Evolutionary conservation across 2,797 vertebrate genomes (phyloP).

Genomic region (Trachurus trachurus): DNA sequence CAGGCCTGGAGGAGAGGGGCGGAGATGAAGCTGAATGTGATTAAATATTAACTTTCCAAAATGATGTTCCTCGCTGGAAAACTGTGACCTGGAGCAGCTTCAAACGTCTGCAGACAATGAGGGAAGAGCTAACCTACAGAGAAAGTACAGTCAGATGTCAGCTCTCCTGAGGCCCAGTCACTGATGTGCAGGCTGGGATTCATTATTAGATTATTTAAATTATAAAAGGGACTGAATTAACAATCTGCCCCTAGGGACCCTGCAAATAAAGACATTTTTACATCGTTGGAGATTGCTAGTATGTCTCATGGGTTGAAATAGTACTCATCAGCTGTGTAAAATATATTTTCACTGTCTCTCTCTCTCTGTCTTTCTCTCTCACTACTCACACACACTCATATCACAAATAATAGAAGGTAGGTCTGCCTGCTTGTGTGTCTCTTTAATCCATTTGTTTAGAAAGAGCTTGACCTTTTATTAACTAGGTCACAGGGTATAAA

Average conservation of each 20-base stretch:
- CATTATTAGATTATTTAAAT: constrained; percentile 63
- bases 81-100: constrained; percentile 33
- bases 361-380: background rate
- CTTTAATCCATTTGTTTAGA: constrained; percentile 27
- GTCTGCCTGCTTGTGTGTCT: constrained; percentile 9
- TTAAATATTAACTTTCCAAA: constrained; percentile 59
- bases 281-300: constrained; percentile 33
- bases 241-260: constrained; percentile 16
- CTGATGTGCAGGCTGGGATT: constrained; percentile 39
- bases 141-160: constrained; percentile 2
- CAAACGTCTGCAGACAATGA: constrained; percentile 27
- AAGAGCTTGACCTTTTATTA: constrained; percentile 21
- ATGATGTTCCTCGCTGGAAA: constrained; percentile 30
- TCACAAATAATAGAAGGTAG: constrained; percentile 1
- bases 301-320: constrained; percentile 39
- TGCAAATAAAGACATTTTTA: constrained; percentile 44
- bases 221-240: constrained; percentile 54
- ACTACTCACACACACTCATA: background rate
- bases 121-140: constrained; percentile 6
- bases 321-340: background rate
- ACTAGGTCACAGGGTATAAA: constrained; percentile 39
- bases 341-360: background rate
- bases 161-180: constrained; percentile 20
- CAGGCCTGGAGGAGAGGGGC: constrained; percentile 89
- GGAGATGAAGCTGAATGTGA: constrained; percentile 32